Evolutionary conservation across 1,140 invertebrate species (phyloP).

Genomic region (Halictus rubicundus): DNA sequence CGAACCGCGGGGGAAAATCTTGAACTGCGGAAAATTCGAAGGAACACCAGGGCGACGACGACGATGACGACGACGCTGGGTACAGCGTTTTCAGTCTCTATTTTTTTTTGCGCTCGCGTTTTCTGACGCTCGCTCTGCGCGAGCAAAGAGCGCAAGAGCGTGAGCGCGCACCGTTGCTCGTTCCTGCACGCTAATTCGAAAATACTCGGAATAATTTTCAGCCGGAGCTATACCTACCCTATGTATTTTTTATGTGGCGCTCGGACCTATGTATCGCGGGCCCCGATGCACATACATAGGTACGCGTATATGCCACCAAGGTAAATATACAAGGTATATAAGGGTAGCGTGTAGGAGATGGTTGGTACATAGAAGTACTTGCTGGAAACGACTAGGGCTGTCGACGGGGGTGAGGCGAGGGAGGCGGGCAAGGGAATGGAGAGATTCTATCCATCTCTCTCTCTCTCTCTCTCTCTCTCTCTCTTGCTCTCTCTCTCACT

Average conservation of each 20-base stretch:
- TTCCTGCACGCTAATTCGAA: constrained; percentile 65
- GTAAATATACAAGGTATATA: constrained; percentile 76
- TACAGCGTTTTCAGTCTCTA: background rate
- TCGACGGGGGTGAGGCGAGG: constrained; percentile 61
- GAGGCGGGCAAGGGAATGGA: constrained; percentile 50
- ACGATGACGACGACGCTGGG: no score
- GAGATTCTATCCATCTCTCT: constrained; percentile 51
- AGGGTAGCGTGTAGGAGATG: constrained; percentile 77
- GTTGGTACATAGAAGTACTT: constrained; percentile 79
- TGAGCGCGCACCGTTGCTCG: constrained; percentile 38
- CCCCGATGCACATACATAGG: constrained; percentile 46
- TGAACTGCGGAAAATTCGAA: no score
- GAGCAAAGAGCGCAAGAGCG: background rate
- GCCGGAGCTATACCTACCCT: constrained; percentile 52
- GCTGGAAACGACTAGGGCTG: constrained; percentile 78
- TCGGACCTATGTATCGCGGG: constrained; percentile 60
- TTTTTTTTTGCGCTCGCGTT: background rate
- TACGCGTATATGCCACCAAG: constrained; percentile 62
- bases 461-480: constrained; percentile 12
- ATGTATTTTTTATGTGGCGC: constrained; percentile 63
- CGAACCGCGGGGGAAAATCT: no score
- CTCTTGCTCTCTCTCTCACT: background rate
- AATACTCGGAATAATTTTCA: constrained; percentile 70
- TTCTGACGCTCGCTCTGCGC: background rate
- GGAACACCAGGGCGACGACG: no score